Base-by-base conservation (phyloP, 2,797 vertebrate species). In the Sorex maritimensis region DNA sequence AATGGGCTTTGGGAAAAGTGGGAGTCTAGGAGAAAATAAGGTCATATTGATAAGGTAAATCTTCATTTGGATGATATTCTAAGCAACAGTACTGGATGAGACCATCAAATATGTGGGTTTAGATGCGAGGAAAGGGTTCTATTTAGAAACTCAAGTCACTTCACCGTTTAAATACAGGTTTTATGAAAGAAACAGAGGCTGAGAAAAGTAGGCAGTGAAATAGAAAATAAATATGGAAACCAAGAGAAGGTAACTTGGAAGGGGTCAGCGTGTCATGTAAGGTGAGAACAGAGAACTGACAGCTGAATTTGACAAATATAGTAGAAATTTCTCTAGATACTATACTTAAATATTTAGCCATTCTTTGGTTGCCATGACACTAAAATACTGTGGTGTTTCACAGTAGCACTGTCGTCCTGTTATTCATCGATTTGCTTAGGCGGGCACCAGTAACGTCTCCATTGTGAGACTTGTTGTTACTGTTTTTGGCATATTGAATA, bases 1-100 rank as follows among this genome's bases (percentile, higher is more conserved):
- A 86, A 15, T 7, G 9, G 72, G 61, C 4, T 67, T 86, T 85
- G 38, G 10, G 38, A 10, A 1, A 92, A 71, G 46, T 46, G 23
- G n/a, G 65, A 86, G 44, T 74, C 65, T 11, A 34, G 15, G 41
- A 74, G 19, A 13, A 14, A 14, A 68, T 8, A 13, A 26, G 19
- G 5, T 63, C 24, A 91, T 23, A 84, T 61, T 73, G 73, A 52
- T 12, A 61, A 72, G 11, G 15, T 2, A 30, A 17, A 17, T 19
- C 28, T 49, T 6, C 2, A 72, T 72, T 87, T 84, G 30, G 11
- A 34, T 88, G n/a, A 44, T 86, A 69, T 73, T 92, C 78, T 34
- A 58, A 34, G 67, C 12, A 38, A 46, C 30, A 21, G 26, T 26
- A 28, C 14, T 55, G 38, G 30, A n/a, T 71, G 28, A 63, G 46